phyloP scores from a whole-genome alignment of 2,888 invertebrate genomes.

The Chloroclysta siterata region DNA sequence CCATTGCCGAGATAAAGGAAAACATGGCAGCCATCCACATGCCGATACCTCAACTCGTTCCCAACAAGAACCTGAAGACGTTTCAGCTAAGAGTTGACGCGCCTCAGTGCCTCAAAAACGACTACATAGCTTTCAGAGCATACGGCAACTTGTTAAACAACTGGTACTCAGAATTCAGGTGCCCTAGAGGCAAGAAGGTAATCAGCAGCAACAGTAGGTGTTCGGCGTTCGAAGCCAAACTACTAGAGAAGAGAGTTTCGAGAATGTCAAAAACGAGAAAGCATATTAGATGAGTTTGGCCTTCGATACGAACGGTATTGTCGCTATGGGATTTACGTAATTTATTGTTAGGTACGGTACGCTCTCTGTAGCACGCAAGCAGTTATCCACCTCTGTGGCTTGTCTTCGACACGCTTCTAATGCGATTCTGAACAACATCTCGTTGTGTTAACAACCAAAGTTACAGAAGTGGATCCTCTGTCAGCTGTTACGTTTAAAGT shows the following conservation, averaged over 20 bases:
- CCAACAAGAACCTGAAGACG: conserved; percentile 67
- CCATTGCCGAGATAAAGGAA: conserved; percentile 82
- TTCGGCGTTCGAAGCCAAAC: conserved; percentile 57
- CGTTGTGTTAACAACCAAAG: conserved; percentile 24
- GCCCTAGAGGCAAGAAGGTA: conserved; percentile 65
- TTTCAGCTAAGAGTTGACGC: conserved; percentile 75
- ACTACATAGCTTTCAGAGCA: conserved; percentile 85
- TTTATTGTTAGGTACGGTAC: conserved; percentile 53
- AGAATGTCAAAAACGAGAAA: conserved; percentile 44
- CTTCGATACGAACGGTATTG: conserved; percentile 51
- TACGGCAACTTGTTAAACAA: conserved; percentile 85
- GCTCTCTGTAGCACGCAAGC: conserved; percentile 57
- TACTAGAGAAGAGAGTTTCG: conserved; percentile 60
- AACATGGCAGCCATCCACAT: conserved; percentile 70
- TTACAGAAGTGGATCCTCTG: conserved; percentile 25
- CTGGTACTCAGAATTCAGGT: conserved; percentile 82
- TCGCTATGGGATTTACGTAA: conserved; percentile 58
- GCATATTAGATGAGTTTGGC: conserved; percentile 42
- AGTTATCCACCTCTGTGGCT: conserved; percentile 28
- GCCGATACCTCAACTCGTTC: conserved; percentile 64
- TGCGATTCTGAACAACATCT: conserved; percentile 30
- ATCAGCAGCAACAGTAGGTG: conserved; percentile 56
- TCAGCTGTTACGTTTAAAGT: conserved; percentile 54
- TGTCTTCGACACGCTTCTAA: conserved; percentile 34
- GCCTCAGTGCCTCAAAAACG: conserved; percentile 84